Base-by-base conservation (phyloP, 53 echinoderm and acorn worm species). In the Echinometra lucunter region DNA sequence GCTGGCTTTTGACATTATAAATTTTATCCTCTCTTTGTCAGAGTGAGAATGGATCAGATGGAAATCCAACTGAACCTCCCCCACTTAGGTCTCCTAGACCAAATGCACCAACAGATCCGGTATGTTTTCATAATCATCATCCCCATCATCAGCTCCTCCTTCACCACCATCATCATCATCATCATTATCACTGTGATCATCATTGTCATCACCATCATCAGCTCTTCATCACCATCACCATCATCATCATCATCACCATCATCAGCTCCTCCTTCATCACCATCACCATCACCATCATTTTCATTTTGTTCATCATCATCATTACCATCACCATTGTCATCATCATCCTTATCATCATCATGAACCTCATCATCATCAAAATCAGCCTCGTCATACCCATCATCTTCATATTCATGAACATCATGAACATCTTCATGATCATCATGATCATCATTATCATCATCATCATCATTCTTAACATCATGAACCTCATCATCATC, bases 51-150 rank as follows among this genome's bases (percentile, higher is more conserved):
- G 58, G 37, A 4, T 60, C 90, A 0, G 37, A 57, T 12, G 16
- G 66, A 23, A 49, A 12, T 49, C 90, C 90, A 37, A 58, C 63
- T 63, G 90, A 90, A 60, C 90, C 90, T 4, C 90, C 90, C 9
- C 90, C 90, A 16, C 90, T 13, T 13, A 90, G 90, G 90, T 90
- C 90, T 10, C 63, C 90, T 6, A 78, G 78, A 42, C 78, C 38
- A 78, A 38, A 6, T 19, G 19, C 17, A 42, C 40, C 78, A 42
- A 78, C 21, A 78, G 78, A 78, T 78, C 78, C 78, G 6, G 78
- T 78, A 42, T 8, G 78, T 78, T 78, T 19, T 13, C 15, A 42
- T 40, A 4, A 38, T 88, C 19, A 19, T 42, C 42, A 78, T 78
- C 17, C 21, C 42, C 5, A 42, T 78, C 42, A 23, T 38, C 38